Base-by-base conservation (phyloP, 1,140 invertebrate species). In the Thaumetopoea pityocampa region DNA sequence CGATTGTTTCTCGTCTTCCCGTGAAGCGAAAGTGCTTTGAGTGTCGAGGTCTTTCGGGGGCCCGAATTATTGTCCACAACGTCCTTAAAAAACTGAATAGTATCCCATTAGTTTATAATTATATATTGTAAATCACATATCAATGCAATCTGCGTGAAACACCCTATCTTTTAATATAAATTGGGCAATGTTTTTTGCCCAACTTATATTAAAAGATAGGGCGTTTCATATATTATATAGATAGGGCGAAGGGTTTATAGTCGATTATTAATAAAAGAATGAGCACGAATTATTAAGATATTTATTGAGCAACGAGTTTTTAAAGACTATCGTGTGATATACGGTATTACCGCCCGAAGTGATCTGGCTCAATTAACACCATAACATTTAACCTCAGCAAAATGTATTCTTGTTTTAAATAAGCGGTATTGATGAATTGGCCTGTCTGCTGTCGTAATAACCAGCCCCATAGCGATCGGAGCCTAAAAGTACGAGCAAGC, bases 381-480 rank as follows among this genome's bases (percentile, higher is more conserved):
- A 47, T 51, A 55, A 51, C 54, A 53, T 49, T 67, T 66, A 69
- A 61, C 51, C 57, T 48, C 56, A 28, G 17, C 42, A 30, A 51
- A 51, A 64, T 60, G 66, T 62, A 64, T 59, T 55, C 50, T 58
- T 60, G 52, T 59, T 60, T 65, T 57, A 62, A 59, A 65, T 55
- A 54, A 68, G 53, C 46, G 43, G 27, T 49, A 51, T 47, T 61
- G 54, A 61, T 59, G 44, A 54, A 59, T 58, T 48, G 49, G 10
- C 19, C 50, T 40, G 44, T 57, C 50, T 34, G 51, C 33, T 32
- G 15, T 24, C 40, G 20, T 37, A 42, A 45, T 56, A 44, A 53
- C 38, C 41, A 42, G 35, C 26, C 36, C 19, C 23, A 27, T 11
- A 16, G 26, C 22, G 23, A 17, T 18, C 10, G 16, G 33, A 33